These are phyloP conservation scores for Drosophila birchii DNA, from an alignment of 2,888 invertebrate species.

Conservation along the genomic window DNA sequence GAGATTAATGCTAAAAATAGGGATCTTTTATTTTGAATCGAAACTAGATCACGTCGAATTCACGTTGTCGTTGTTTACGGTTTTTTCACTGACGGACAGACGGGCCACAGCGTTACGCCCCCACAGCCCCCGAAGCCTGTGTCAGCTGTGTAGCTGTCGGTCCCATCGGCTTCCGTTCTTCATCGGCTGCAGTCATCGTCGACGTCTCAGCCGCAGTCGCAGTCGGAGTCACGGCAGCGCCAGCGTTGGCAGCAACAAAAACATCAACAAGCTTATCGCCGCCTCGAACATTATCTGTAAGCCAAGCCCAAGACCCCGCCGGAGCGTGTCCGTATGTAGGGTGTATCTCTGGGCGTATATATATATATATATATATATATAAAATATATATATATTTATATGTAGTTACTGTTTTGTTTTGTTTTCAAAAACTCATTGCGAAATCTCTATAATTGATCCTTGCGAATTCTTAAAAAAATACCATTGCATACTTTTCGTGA, in stretches of 20 bases:
- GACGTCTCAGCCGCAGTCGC: slow-evolving; percentile 4
- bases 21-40: slow-evolving; percentile 73
- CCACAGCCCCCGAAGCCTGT: slow-evolving; percentile 22
- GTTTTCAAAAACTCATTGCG: neutral
- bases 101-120: slow-evolving; percentile 53
- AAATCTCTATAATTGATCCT: neutral
- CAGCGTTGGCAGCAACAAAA: slow-evolving; percentile 63
- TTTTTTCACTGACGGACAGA: slow-evolving; percentile 48
- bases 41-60: slow-evolving; percentile 81
- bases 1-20: slow-evolving; percentile 79
- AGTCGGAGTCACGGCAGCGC: slow-evolving; percentile 33
- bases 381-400: neutral
- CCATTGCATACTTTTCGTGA: neutral
- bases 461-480: neutral
- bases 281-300: slow-evolving; percentile 52
- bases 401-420: neutral
- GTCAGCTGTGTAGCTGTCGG: slow-evolving; percentile 30
- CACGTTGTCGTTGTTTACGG: slow-evolving; percentile 77
- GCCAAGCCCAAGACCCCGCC: slow-evolving; percentile 40
- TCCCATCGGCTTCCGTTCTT: slow-evolving; percentile 65
- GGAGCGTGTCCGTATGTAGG: slow-evolving; percentile 29
- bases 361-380: neutral
- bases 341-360: slow-evolving; percentile 18
- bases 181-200: slow-evolving; percentile 50
- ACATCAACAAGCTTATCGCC: slow-evolving; percentile 74